Percentiles rank a stretch among this genome's conserved stretches.
Conservation (phyloP, 1,140 invertebrate species). For the Gerris buenoi region DNA sequence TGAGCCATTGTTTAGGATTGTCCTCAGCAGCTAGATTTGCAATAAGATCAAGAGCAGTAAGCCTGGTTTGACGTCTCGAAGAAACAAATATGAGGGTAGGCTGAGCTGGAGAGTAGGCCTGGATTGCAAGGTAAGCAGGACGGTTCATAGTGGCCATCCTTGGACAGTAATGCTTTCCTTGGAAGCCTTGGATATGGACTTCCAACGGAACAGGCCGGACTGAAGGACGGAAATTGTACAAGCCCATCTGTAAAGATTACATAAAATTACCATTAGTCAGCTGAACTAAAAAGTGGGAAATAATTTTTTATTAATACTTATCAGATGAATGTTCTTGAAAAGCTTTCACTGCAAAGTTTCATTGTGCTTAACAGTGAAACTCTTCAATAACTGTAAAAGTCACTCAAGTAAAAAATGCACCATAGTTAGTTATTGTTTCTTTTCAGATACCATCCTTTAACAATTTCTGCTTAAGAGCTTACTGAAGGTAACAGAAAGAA, state of each 20-base stretch:
- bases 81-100: slow-evolving; percentile 94
- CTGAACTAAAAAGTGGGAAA: too few relatives aligned
- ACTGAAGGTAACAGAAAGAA: too few relatives aligned
- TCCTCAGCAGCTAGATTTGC: slow-evolving; percentile 80
- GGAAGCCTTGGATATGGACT: slow-evolving; percentile 84
- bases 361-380: too few relatives aligned
- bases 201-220: slow-evolving; percentile 94
- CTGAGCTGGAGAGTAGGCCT: slow-evolving; percentile 75
- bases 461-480: too few relatives aligned
- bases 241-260: slow-evolving; percentile 45
- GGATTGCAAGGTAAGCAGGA: slow-evolving; percentile 91
- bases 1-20: slow-evolving; percentile 89
- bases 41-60: slow-evolving; percentile 93
- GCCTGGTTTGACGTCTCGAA: slow-evolving; percentile 87
- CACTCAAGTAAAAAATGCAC: too few relatives aligned
- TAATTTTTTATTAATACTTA: too few relatives aligned
- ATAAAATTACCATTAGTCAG: not conserved
- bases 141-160: slow-evolving; percentile 99
- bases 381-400: too few relatives aligned
- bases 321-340: too few relatives aligned
- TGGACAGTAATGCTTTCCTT: slow-evolving; percentile 96
- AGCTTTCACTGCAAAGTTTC: too few relatives aligned
- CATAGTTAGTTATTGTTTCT: too few relatives aligned
- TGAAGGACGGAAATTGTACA: slow-evolving; percentile 95
- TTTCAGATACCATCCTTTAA: too few relatives aligned